Evolutionary conservation across 2,113 vertebrate genomes (phyloP).

Genomic region (Dunckerocampus dactyliophorus): DNA sequence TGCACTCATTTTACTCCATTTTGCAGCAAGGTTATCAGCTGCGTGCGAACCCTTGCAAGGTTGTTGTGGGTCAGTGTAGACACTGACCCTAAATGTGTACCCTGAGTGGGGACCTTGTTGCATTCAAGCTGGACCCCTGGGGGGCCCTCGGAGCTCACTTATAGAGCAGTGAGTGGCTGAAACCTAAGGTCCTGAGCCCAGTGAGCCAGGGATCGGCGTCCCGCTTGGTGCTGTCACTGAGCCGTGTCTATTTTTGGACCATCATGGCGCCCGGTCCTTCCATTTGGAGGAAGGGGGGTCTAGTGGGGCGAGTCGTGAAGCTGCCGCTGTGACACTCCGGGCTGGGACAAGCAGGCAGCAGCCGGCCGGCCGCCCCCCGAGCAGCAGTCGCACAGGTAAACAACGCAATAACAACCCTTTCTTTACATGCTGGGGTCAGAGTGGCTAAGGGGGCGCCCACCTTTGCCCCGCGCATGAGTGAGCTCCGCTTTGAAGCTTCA

Average conservation of each 20-base stretch:
- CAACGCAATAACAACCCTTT: conserved; percentile 36
- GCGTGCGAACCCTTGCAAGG: no score
- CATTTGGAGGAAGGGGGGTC: conserved; percentile 71
- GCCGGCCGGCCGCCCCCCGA: conserved; percentile 66
- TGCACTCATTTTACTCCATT: no score
- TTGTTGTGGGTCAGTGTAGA: no score
- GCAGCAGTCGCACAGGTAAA: conserved; percentile 78
- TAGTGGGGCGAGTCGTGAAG: conserved; percentile 68
- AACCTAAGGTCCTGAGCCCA: conserved; percentile 48
- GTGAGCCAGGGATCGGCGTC: conserved; percentile 15
- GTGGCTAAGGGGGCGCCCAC: background rate
- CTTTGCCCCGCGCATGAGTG: background rate
- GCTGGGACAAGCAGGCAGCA: conserved; percentile 72
- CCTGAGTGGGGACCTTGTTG: no score
- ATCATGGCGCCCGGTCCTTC: conserved; percentile 71
- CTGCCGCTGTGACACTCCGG: conserved; percentile 67
- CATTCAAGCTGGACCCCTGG: conserved; percentile 18
- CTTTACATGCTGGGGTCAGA: conserved; percentile 6
- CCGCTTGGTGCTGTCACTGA: conserved; percentile 54
- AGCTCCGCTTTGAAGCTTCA: background rate
- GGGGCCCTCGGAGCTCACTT: conserved; percentile 37
- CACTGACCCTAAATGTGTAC: no score
- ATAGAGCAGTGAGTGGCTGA: conserved; percentile 36
- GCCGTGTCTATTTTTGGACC: conserved; percentile 83
- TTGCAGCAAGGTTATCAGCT: no score